Evolutionary conservation across 2,113 vertebrate genomes (phyloP), one percentile per base, ranked within the genome.

Genomic region (Xenopus borealis): DNA sequence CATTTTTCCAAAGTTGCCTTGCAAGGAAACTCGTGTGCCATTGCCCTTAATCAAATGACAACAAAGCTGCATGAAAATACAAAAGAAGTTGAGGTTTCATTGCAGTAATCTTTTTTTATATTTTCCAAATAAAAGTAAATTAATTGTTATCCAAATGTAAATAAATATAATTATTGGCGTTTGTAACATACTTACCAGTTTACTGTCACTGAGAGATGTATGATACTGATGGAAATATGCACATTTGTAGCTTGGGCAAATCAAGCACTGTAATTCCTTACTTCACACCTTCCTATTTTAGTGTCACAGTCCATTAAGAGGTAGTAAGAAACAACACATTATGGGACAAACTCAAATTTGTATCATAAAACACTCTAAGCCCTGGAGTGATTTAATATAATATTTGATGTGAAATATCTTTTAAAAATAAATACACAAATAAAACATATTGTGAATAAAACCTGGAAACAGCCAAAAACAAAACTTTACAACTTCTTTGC

Each of bases 271-370:
- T 58, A 58, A 58, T 58, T 10, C 55, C 55, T 58, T 58, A 3
- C 18, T 58, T 58, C 55, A 58, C 17, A 58, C 55, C 55, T 58
- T 58, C 55, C 55, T 58, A 58, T 58, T 58, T 58, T 18, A 3
- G 55, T 58, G 55, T 58, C 55, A 58, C 55, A 58, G 55, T 58
- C 17, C 55, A 58, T 58, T 58, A 58, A 58, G 13, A 17, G 6
- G 17, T 16, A 58, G 55, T 3, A 9, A 58, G 17, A 58, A 16
- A 58, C 3, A 18, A 7, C 55, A 58, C 16, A 19, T 58, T 58
- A 58, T 58, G 55, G 55, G 55, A 18, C 16, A 16, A 19, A 16
- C 9, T 58, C 55, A 58, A n/a, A 10, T 58, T 18, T 19, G 13
- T 10, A 58, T 12, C 55, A 58, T 58, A 58, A 58, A 58, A 58